These are phyloP conservation scores for Episyrphus balteatus DNA, from an alignment of 1,140 invertebrate species.

Conservation along the genomic window DNA sequence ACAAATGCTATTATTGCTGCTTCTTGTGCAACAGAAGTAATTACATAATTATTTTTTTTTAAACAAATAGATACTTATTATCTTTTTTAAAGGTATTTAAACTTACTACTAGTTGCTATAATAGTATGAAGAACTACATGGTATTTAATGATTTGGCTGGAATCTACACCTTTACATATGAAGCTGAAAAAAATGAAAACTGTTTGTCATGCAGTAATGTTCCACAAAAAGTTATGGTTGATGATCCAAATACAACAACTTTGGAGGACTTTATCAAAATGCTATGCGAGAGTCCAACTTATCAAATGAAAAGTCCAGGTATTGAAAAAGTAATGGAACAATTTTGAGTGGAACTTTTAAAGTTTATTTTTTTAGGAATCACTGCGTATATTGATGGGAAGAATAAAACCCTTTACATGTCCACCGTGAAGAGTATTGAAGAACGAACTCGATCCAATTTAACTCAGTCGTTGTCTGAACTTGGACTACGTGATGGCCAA, in stretches of 20 bases:
- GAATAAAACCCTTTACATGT: constrained; percentile 87
- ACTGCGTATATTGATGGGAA: constrained; percentile 70
- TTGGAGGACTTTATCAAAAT: constrained; percentile 75
- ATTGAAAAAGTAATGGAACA: constrained; percentile 24
- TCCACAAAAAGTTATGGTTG: constrained; percentile 57
- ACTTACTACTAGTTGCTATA: constrained; percentile 82
- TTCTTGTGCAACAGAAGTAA: constrained; percentile 79
- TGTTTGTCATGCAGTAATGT: constrained; percentile 80
- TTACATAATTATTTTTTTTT: neutral
- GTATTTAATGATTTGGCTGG: constrained; percentile 95
- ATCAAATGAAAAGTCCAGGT: constrained; percentile 79
- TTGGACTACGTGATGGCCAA: constrained; percentile 69
- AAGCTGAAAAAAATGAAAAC: constrained; percentile 74
- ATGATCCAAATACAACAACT: constrained; percentile 53
- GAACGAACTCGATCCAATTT: constrained; percentile 76
- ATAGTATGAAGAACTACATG: constrained; percentile 90
- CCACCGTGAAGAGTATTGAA: constrained; percentile 80
- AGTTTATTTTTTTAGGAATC: constrained; percentile 43
- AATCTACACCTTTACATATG: constrained; percentile 92
- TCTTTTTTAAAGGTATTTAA: constrained; percentile 66
- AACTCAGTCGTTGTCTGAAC: constrained; percentile 71
- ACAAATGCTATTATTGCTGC: constrained; percentile 98
- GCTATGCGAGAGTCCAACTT: constrained; percentile 59
- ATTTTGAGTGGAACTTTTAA: neutral
- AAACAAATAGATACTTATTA: neutral